Evolutionary conservation across 2,888 invertebrate genomes (phyloP).

Genomic region (Orchesella flavescens): DNA sequence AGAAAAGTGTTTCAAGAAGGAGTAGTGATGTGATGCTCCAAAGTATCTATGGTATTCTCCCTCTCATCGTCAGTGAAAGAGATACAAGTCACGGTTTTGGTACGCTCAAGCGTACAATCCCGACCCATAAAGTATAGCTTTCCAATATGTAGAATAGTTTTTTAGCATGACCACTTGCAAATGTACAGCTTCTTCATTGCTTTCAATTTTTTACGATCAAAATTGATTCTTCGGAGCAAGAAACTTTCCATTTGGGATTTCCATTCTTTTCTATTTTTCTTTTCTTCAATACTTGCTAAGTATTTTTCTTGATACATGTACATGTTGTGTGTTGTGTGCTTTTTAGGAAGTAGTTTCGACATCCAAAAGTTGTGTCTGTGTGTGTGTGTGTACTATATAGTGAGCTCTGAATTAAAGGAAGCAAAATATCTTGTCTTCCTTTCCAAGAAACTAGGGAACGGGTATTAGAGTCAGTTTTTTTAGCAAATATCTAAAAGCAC

Average conservation of each 20-base stretch:
- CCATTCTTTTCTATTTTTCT: constrained; percentile 4
- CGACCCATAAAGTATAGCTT: no score
- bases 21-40: background rate
- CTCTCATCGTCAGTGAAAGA: no score
- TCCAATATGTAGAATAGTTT: no score
- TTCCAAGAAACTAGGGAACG: background rate
- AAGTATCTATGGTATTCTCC: no score
- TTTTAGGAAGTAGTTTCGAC: no score
- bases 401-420: constrained; percentile 9
- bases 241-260: constrained; percentile 29
- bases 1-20: background rate
- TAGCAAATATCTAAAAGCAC: constrained; percentile 6
- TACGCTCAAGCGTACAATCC: no score
- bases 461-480: background rate
- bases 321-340: no score
- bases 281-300: background rate
- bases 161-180: constrained; percentile 10
- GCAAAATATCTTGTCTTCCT: background rate
- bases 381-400: no score
- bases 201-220: constrained; percentile 32
- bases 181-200: background rate
- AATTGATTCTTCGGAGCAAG: constrained; percentile 33
- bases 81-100: no score
- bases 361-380: no score
- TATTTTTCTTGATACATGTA: background rate